Base-by-base conservation (phyloP, 2,113 vertebrate species). In the Thalassoma bifasciatum region DNA sequence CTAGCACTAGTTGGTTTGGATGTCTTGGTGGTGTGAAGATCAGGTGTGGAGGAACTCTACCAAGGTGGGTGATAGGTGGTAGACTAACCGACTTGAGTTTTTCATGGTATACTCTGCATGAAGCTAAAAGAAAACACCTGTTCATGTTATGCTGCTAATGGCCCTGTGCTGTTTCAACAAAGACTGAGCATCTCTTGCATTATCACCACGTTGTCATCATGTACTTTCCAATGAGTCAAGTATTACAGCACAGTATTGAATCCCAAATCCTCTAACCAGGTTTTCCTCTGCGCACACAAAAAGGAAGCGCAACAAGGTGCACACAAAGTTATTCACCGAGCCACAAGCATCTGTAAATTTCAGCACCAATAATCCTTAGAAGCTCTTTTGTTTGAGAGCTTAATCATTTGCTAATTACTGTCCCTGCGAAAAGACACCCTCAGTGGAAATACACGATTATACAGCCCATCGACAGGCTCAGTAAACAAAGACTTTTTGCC, bases 381-480 rank as follows among this genome's bases (percentile, higher is more conserved):
- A 88, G 38, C 87, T 83, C 86, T 89, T 86, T 89, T 89, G 84
- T 90, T 81, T 79, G 81, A 80, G 75, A 73, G 82, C 82, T 82
- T 91, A 89, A 92, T 91, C 63, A 83, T 84, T 90, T 66, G 69
- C 86, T 87, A 92, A 90, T 91, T 87, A 86, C 77, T 53, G 34
- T 85, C 80, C 77, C 86, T 71, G 81, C 86, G 86, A 88, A 89
- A 77, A 86, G 77, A 84, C 79, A 77, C 82, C 82, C 88, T 91
- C 90, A 46, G 89, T 90, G 88, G 86, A 89, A 91, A 91, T 90
- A 86, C 85, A 84, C 69, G 66, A 88, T 91, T 88, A 89, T 86
- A 87, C 76, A 83, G 77, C 77, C 79, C 75, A 84, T 88, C 64
- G 64, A 88, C 74, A 65, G 51, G 71, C 81, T 89, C 72, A 42